Evolutionary conservation across 2,113 vertebrate genomes (phyloP), one percentile per base, ranked within the genome.

Genomic region (Thalassoma bifasciatum): DNA sequence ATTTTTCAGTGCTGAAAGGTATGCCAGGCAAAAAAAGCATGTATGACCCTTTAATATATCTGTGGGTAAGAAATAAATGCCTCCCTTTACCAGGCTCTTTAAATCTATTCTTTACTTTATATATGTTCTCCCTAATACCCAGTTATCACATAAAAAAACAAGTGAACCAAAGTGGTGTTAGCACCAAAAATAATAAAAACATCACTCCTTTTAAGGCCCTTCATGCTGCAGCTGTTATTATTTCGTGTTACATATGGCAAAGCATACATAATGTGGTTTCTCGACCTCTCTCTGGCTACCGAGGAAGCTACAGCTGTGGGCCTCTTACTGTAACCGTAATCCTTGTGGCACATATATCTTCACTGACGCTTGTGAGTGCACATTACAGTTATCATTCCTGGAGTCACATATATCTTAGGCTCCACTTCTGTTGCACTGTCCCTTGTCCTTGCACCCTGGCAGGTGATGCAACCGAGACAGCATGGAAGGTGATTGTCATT

Each of bases 241-340:
- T 91, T 90, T 80, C 75, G 86, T 71, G 79, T 84, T 79, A 66
- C 79, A 83, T 59, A 85, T 83, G 88, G 83, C 63, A 75, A 69
- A 82, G 49, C 74, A 24, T 79, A 81, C 81, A 84, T 83, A 82
- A 85, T 91, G 79, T 73, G 76, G 83, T 92, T 89, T 91, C 85
- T 81, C 66, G 0, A 72, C 61, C 64, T 72, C 70, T 68, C 51
- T 72, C 38, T 51, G 62, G 83, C 89, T 89, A 82, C 89, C 85
- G 85, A 79, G 80, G 82, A 84, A 86, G 85, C 81, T 91, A 79
- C 90, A 90, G 91, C 91, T 92, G 92, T 79, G 80, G 64, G 75
- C 63, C 74, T 83, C 81, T 86, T 79, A 89, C 82, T 88, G 88
- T 90, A 90, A 90, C 82, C 37, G 54, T 88, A 89, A 90, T 89